Evolutionary conservation across 2,888 invertebrate genomes (phyloP), one percentile per base, ranked within the genome.

Genomic region (Pyrochroa serraticornis): DNA sequence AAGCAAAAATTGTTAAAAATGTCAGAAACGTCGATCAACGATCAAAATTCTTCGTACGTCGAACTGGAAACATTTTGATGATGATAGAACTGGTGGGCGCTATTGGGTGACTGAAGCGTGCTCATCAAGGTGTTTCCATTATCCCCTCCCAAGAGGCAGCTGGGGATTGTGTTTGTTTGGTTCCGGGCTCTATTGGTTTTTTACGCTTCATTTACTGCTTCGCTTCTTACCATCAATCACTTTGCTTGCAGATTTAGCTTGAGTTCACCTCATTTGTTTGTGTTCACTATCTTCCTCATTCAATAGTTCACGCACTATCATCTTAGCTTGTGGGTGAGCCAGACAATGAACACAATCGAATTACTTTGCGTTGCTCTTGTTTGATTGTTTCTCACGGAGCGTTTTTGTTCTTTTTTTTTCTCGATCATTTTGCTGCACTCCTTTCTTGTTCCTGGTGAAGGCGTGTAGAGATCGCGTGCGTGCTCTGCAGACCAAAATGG

Each of bases 401-500:
- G 71, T 75, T 77, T 75, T 74, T 65, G 75, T 76, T 75, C 74
- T 79, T 82, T 79, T 83, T 83, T 70, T 63, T 69, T 66, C 65
- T 68, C 69, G 67, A 71, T 81, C 83, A 83, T 75, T 77, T 77
- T 75, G 79, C 79, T 79, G 79, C 79, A 77, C 70, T 75, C 75
- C 72, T 69, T 61, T 62, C 66, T 60, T 7, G 50, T 63, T 63
- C 61, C 53, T 56, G 60, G 79, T 79, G 79, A 77, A 94, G 93
- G 89, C 87, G 80, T 91, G 87, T 84, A 90, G 90, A 79, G 93
- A 94, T 82, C 87, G 87, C 82, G 89, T 93, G 75, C 91, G 91
- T 80, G 86, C 87, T 79, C 86, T 95, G 77, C 92, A 93, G 81
- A 90, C 88, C 82, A 92, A 92, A 85, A 91, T 95, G 76, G 86